These are phyloP conservation scores for Columba guinea DNA, from an alignment of 2,797 vertebrate genomes.

Conservation along the genomic window DNA sequence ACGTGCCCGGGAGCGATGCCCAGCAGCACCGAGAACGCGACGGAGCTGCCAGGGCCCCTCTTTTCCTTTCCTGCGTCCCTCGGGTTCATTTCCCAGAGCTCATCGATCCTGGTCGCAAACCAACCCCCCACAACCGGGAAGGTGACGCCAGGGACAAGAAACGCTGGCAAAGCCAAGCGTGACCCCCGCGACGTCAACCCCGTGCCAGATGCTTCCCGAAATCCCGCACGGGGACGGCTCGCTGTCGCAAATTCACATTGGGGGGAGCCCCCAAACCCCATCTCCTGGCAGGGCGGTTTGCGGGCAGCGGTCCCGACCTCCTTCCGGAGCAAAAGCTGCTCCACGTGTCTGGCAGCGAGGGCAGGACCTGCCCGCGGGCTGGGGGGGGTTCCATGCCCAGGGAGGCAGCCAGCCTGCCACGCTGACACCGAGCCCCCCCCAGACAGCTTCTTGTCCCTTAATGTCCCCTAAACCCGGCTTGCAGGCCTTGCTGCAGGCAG, in stretches of 20 bases:
- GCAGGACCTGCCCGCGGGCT: neutral
- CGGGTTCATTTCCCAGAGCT: accelerated
- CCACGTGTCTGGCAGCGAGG: neutral
- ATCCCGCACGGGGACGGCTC: neutral
- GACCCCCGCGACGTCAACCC: neutral
- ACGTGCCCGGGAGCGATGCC: neutral
- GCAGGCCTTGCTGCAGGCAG: neutral
- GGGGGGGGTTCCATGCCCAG: neutral
- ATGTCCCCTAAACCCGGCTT: accelerated
- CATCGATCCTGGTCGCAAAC: neutral
- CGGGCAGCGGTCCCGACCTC: neutral
- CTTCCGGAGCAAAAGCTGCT: neutral
- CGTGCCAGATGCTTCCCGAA: neutral
- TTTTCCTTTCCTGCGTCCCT: accelerated
- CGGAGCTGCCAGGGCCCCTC: neutral
- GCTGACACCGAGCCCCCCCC: neutral
- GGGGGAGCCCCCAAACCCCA: neutral
- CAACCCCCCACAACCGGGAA: neutral
- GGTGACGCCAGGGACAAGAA: neutral
- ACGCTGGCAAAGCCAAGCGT: neutral
- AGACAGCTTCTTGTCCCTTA: neutral
- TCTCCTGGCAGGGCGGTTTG: neutral
- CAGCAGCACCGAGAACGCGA: accelerated
- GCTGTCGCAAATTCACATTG: neutral
- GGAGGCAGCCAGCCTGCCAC: neutral